Evolutionary conservation across 2,113 vertebrate genomes (phyloP).

Genomic region (Puma concolor): DNA sequence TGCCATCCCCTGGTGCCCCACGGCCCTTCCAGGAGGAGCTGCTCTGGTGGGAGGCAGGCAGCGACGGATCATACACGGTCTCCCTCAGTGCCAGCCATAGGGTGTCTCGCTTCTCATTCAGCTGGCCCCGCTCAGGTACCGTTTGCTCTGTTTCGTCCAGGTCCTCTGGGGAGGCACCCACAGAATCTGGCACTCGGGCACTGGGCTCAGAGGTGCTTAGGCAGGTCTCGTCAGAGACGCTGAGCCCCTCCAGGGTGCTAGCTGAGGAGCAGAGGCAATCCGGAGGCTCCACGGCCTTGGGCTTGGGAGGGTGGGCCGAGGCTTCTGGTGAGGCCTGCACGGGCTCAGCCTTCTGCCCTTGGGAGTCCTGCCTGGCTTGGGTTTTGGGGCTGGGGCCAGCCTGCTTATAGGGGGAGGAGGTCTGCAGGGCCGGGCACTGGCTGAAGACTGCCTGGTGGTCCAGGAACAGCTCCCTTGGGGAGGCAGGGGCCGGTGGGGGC

Average conservation of each 20-base stretch:
- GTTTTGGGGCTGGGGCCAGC: conserved; percentile 74
- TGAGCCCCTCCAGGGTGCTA: conserved; percentile 94
- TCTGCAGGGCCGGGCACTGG: conserved; percentile 92
- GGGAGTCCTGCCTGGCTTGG: conserved; percentile 46
- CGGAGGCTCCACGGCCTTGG: conserved; percentile 50
- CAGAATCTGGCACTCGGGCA: conserved; percentile 81
- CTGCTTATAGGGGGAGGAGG: conserved; percentile 96
- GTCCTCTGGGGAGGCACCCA: conserved; percentile 85
- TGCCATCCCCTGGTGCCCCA: conserved; percentile 86
- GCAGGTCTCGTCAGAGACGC: conserved; percentile 94
- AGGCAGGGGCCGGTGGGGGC: conserved; percentile 67
- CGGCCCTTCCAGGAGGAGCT: conserved; percentile 88
- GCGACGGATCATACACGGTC: conserved; percentile 89
- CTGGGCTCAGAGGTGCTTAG: conserved; percentile 90
- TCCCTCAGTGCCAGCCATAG: conserved; percentile 94
- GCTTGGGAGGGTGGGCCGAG: conserved; percentile 53
- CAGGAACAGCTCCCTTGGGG: conserved; percentile 77
- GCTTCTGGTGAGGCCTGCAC: conserved; percentile 66
- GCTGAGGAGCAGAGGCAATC: conserved; percentile 87
- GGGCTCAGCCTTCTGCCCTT: conserved; percentile 44
- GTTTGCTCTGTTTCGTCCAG: conserved; percentile 82
- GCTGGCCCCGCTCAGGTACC: conserved; percentile 87
- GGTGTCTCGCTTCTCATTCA: conserved; percentile 95
- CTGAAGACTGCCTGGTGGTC: conserved; percentile 84
- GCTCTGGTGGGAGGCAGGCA: conserved; percentile 85